Evolutionary conservation across 2,888 invertebrate genomes (phyloP), one percentile per base, ranked within the genome.

Genomic region (Synergus gifuensis): DNA sequence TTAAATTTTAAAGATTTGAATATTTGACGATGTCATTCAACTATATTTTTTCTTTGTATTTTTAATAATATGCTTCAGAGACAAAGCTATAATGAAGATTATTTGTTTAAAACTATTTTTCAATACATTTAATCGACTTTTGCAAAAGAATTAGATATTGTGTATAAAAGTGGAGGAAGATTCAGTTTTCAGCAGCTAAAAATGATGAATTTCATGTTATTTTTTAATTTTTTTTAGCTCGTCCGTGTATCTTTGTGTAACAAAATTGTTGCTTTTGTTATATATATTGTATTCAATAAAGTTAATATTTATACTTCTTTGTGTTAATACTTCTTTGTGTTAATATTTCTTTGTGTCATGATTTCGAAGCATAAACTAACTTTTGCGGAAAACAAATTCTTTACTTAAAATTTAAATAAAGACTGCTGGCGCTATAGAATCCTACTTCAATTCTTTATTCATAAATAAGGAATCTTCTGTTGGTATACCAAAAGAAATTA

Each of bases 121-220:
- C n/a, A 2, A n/a, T 54, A 1, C 2, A 28, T 28, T 28, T 28
- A 28, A 28, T 28, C 22, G 22, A 2, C 22, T 28, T 28, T 28
- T 54, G n/a, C 9, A n/a, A n/a, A 2, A 54, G n/a, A 54, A 54
- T n/a, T 5, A n/a, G 2, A n/a, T 22, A 28, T 60, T 12, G 3
- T 60, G 22, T 44, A 44, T 60, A 60, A 60, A 60, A 60, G 60
- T 22, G 22, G 9, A 60, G 60, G 18, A 60, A 60, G 60, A 60
- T 60, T 60, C 60, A 11, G 22, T 11, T n/a, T n/a, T n/a, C n/a
- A n/a, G n/a, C n/a, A n/a, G n/a, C n/a, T n/a, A 60, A 60, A 60
- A 60, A 22, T 22, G 0, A 60, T 60, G 18, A 60, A 22, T 60
- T 18, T 9, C 11, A 22, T 8, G 22, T 60, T 22, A 60, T 60